Conservation (phyloP, 2,797 vertebrate genomes). For the Syndactyla subalaris region DNA sequence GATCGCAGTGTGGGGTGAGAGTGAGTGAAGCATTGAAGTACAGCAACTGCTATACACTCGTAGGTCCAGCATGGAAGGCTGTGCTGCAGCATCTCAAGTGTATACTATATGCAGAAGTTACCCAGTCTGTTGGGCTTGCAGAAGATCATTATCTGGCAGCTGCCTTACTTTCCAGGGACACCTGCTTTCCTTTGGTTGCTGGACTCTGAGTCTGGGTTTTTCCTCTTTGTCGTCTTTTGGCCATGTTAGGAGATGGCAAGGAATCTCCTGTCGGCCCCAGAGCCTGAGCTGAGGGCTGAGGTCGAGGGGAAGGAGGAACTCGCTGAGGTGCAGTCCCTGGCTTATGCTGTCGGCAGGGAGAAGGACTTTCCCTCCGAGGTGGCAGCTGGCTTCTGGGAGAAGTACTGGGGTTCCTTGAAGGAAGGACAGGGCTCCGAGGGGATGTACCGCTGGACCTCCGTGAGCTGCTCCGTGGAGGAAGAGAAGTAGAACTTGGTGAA, state of each 20-base stretch:
- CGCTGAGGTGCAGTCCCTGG: conserved; percentile 56
- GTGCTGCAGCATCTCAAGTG: conserved; percentile 76
- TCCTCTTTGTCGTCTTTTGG: conserved; percentile 80
- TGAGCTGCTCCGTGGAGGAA: conserved; percentile 70
- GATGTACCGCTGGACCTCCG: conserved; percentile 74
- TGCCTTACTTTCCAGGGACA: conserved; percentile 74
- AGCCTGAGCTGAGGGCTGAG: conserved; percentile 62
- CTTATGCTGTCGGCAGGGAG: conserved; percentile 85
- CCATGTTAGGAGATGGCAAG: conserved; percentile 57
- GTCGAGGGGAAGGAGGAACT: conserved; percentile 60
- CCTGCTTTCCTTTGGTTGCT: conserved; percentile 81
- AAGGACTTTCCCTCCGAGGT: conserved; percentile 87
- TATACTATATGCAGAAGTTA: conserved; percentile 66
- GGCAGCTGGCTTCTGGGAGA: conserved; percentile 83
- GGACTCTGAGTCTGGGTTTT: conserved; percentile 80
- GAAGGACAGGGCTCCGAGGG: conserved; percentile 76
- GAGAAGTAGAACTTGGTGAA: conserved; percentile 25
- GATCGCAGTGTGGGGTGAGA: conserved; percentile 36
- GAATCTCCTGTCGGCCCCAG: conserved; percentile 70
- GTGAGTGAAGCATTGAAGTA: conserved; percentile 74
- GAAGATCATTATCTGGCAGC: conserved; percentile 84
- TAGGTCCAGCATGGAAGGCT: conserved; percentile 75
- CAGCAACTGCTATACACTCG: conserved; percentile 69
- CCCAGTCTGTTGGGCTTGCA: conserved; percentile 59
- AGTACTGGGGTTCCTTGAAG: conserved; percentile 84